phyloP scores from a whole-genome alignment of 2,797 vertebrate genomes.

The Lerista edwardsae region DNA sequence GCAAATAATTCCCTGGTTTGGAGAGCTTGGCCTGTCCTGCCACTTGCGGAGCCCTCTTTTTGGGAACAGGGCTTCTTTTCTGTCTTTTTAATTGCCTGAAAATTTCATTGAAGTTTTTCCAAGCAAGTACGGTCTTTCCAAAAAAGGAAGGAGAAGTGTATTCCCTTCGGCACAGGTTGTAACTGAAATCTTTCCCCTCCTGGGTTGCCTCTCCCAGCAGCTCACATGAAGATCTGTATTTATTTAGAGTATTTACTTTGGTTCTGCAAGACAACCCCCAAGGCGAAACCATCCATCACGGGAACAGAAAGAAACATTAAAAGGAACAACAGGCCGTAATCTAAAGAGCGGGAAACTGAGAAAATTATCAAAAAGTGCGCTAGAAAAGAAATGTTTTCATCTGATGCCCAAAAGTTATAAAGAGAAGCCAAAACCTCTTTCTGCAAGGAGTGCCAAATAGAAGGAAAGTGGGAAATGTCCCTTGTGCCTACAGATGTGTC shows the following conservation, averaged over 20 bases:
- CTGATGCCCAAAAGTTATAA: too few relatives aligned
- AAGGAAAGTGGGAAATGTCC: background rate
- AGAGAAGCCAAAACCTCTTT: too few relatives aligned
- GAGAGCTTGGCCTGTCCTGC: background rate
- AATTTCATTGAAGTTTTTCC: background rate
- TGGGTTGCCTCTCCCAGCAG: background rate
- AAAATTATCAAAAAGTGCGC: too few relatives aligned
- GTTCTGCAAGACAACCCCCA: too few relatives aligned
- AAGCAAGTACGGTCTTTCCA: background rate
- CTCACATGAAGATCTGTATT: too few relatives aligned
- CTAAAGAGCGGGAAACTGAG: too few relatives aligned
- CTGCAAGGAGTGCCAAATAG: background rate
- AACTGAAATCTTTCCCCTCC: too few relatives aligned
- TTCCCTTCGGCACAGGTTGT: background rate
- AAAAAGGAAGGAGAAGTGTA: background rate
- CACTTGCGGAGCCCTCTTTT: background rate
- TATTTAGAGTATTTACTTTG: too few relatives aligned
- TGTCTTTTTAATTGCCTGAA: background rate
- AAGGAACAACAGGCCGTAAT: too few relatives aligned
- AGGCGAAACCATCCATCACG: too few relatives aligned
- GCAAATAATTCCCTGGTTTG: constrained; percentile 69
- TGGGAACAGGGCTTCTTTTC: background rate
- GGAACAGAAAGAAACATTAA: too few relatives aligned
- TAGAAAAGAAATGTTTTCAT: too few relatives aligned
- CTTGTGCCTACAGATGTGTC: background rate